phyloP scores from a whole-genome alignment of 2,797 vertebrate genomes.

The Vultur gryphus region DNA sequence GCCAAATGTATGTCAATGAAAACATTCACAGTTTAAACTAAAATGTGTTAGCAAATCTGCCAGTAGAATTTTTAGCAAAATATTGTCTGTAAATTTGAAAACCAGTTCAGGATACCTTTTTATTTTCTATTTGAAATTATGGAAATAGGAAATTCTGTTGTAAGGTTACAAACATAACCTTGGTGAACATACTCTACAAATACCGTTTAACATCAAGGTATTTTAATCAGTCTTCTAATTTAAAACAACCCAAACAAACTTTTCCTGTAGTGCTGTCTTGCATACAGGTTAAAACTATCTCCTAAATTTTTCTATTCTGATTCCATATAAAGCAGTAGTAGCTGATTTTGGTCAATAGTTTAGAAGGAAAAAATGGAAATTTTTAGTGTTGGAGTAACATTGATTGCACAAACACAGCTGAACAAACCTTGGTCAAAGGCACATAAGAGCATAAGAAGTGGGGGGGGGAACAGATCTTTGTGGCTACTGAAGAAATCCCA shows the following conservation, averaged over 20 bases:
- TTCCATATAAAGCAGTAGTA: neutral
- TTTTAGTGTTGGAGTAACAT: neutral
- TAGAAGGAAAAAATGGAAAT: neutral
- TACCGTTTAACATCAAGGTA: neutral
- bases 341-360: neutral
- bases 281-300: neutral
- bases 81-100: neutral
- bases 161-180: neutral
- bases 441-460: neutral
- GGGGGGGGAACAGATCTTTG: neutral
- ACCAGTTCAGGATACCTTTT: neutral
- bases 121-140: neutral
- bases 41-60: slow-evolving; percentile 53
- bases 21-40: slow-evolving; percentile 58
- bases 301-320: neutral
- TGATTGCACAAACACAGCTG: neutral
- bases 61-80: slow-evolving; percentile 23
- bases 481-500: neutral
- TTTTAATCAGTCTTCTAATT: neutral
- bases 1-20: slow-evolving; percentile 40
- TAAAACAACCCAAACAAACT: neutral
- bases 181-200: neutral
- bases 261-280: neutral
- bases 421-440: neutral
- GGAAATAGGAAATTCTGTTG: neutral